Base-by-base conservation (phyloP, 2,797 vertebrate genomes). In the Choloepus didactylus region DNA sequence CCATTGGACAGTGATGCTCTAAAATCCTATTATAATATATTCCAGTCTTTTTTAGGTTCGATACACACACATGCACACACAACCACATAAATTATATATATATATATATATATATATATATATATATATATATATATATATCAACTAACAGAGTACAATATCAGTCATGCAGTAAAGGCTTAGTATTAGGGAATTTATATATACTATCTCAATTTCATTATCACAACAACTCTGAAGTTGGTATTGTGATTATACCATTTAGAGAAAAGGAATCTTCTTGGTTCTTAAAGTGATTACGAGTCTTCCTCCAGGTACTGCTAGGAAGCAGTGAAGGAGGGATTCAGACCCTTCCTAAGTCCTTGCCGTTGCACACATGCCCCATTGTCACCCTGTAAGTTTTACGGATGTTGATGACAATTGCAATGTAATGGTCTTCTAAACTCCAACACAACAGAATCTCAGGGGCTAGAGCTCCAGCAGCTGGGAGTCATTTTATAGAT, bases 331-430 rank as follows among this genome's bases (percentile, higher is more conserved):
- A 16, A 38, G 18, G 49, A 23, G 51, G 10, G 9, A 51, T 8
- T 8, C 18, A 44, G 31, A 41, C 0, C 1, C 79, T 62, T 72
- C 64, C 23, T 27, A 25, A 44, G 6, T 38, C 41, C 23, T 51
- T 23, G 9, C 9, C 41, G 19, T 51, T 23, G 9, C 9, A 3
- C 6, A 25, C 12, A 4, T 2, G 31, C 7, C 41, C n/a, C 27
- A 6, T 38, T 5, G n/a, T 31, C 83, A 60, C n/a, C 59, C 27
- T 12, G 3, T 12, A 5, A 25, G 29, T 67, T 84, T 21, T 6
- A 56, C 70, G 0, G 0, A 4, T 31, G 49, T 27, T 8, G 5
- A 67, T 6, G 3, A 9, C 12, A 35, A 14, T n/a, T 15, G 46
- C 8, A 25, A 25, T 1, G 10, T 9, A 16, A 38, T 21, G 31